A percentile compares a stretch with the other conserved stretches of the same genome.
These are phyloP conservation scores for Leptinotarsa defecta DNA, from an alignment of 1,140 invertebrate genomes.

Conservation along the genomic window DNA sequence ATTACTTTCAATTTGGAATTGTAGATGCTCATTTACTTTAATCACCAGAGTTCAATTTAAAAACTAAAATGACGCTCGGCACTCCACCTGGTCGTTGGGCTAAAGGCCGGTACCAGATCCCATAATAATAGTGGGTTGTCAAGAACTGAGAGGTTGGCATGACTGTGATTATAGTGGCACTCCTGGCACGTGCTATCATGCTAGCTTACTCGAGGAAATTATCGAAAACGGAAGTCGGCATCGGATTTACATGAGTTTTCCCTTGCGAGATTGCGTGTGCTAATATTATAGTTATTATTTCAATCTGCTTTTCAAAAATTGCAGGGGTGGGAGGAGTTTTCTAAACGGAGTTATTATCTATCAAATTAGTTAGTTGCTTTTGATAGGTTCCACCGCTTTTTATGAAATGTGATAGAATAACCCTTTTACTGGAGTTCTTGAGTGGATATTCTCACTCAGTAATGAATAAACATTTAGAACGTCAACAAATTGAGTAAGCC, in stretches of 20 bases:
- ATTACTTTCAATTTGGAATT: neutral
- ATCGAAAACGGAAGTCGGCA: conserved; percentile 1
- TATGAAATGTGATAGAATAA: too few species aligned
- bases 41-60: neutral
- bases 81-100: neutral
- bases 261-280: neutral
- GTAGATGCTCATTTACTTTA: neutral
- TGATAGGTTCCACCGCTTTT: neutral
- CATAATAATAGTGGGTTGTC: conserved; percentile 4
- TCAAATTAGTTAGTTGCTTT: neutral
- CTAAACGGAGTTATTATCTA: neutral
- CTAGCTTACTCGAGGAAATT: conserved; percentile 1
- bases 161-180: conserved; percentile 5
- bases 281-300: conserved; percentile 7
- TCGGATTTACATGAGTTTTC: conserved; percentile 5
- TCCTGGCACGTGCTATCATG: conserved; percentile 2
- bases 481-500: too few species aligned
- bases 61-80: neutral
- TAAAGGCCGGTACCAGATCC: neutral
- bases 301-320: neutral
- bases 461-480: too few species aligned
- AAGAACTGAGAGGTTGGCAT: conserved; percentile 4
- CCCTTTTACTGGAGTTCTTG: too few species aligned
- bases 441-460: too few species aligned
- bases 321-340: neutral